Evolutionary conservation across 2,888 invertebrate genomes (phyloP).

Genomic region (Nowickia ferox): DNA sequence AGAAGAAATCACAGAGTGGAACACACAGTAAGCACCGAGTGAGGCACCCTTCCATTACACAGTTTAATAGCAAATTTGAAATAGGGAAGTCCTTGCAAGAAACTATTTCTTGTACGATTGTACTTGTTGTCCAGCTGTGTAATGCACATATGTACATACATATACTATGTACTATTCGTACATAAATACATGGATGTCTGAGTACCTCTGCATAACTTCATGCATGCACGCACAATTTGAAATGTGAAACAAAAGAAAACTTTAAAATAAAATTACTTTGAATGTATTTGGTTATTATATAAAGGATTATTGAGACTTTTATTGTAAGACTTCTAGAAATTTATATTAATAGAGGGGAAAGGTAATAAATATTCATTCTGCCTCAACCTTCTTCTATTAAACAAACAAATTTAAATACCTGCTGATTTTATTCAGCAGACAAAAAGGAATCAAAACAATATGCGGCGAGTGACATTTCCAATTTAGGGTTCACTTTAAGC

Average conservation of each 20-base stretch:
- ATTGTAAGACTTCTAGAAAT: conserved; percentile 32
- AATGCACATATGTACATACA: not conserved
- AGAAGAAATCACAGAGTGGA: conserved; percentile 48
- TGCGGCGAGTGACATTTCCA: conserved; percentile 27
- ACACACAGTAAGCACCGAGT: conserved; percentile 36
- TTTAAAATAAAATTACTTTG: conserved; percentile 10
- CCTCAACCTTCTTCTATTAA: conserved; percentile 1
- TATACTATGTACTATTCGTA: not conserved
- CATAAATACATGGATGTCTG: not conserved
- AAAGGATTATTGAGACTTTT: conserved; percentile 38
- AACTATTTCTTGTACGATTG: conserved; percentile 24
- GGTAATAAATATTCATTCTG: conserved; percentile 37
- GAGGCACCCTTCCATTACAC: conserved; percentile 65
- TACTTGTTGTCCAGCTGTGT: conserved; percentile 64
- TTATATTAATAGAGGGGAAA: conserved; percentile 50
- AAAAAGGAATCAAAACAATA: conserved; percentile 25
- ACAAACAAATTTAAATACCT: conserved; percentile 54
- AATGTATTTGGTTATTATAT: not conserved
- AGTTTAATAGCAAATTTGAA: conserved; percentile 34
- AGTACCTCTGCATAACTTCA: not conserved
- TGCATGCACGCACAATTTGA: conserved; percentile 6
- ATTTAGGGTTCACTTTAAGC: conserved; percentile 39
- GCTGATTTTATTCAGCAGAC: conserved; percentile 54
- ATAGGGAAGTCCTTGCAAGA: conserved; percentile 58
- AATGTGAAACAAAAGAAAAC: conserved; percentile 10